Percentiles rank a stretch among this genome's conserved stretches.
phyloP scores from a whole-genome alignment of 2,888 invertebrate genomes.

The Arrhopalites spinosus region DNA sequence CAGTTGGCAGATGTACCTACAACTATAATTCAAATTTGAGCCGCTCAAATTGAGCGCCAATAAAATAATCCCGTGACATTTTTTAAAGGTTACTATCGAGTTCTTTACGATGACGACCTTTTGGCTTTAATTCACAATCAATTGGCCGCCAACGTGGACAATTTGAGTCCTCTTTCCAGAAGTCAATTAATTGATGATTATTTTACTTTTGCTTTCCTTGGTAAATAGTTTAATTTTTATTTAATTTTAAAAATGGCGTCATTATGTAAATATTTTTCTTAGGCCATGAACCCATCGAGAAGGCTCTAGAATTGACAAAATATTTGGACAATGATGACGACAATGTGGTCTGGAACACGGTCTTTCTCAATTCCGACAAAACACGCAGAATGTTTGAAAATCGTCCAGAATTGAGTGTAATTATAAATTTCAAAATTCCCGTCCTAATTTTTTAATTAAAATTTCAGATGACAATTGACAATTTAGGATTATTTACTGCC shows the following conservation, averaged over 20 bases:
- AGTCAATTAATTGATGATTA: conserved; percentile 53
- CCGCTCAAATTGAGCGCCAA: too few species aligned
- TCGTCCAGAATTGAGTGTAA: too few species aligned
- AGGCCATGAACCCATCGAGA: conserved; percentile 8
- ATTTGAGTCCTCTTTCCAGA: conserved; percentile 40
- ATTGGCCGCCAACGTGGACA: conserved; percentile 35
- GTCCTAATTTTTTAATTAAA: too few species aligned
- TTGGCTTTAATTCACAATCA: conserved; percentile 39
- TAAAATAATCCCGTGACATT: too few species aligned
- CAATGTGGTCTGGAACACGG: conserved; percentile 25
- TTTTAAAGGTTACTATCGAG: conserved; percentile 48
- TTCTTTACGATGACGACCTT: conserved; percentile 37
- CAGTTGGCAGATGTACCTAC: too few species aligned
- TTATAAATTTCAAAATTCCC: too few species aligned
- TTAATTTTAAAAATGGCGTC: background rate
- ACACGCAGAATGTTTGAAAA: background rate
- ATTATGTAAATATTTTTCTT: background rate
- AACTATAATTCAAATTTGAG: too few species aligned
- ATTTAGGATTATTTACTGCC: too few species aligned
- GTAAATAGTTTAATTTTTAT: background rate
- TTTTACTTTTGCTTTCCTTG: conserved; percentile 44
- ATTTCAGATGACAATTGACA: too few species aligned
- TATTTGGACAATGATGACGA: conserved; percentile 14
- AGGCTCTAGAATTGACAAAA: conserved; percentile 12
- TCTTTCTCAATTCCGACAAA: background rate